A percentile compares a stretch with the other conserved stretches of the same genome.
These are phyloP conservation scores for Ceratosolen fusciceps DNA, from an alignment of 1,140 invertebrate genomes.

Conservation along the genomic window DNA sequence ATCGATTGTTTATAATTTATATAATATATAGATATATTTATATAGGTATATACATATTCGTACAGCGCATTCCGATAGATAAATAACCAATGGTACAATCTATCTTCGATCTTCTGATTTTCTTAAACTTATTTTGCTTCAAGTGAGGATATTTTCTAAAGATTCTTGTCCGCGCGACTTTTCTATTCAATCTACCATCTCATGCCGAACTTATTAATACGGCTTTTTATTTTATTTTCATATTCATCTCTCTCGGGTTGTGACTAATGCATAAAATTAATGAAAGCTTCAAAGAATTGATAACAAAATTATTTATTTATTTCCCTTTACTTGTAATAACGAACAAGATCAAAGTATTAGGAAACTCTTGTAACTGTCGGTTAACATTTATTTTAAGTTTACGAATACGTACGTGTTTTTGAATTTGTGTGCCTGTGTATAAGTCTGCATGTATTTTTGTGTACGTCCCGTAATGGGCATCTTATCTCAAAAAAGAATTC, in stretches of 20 bases:
- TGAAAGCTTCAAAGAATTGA: constrained; percentile 39
- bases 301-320: constrained; percentile 35
- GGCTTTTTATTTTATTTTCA: background rate
- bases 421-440: no score
- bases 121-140: background rate
- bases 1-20: constrained; percentile 45
- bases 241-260: constrained; percentile 29
- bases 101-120: background rate
- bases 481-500: no score
- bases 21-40: constrained; percentile 49
- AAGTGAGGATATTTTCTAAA: background rate
- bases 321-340: constrained; percentile 41
- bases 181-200: background rate
- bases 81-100: constrained; percentile 39
- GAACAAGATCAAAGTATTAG: constrained; percentile 31
- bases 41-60: constrained; percentile 50
- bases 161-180: background rate
- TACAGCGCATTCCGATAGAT: constrained; percentile 44
- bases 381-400: no score
- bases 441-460: no score
- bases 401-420: no score
- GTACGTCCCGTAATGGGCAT: background rate
- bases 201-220: background rate
- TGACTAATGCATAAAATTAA: constrained; percentile 27
- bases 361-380: background rate